Base-by-base conservation (phyloP, 1,140 invertebrate species). In the Phthorimaea operculella region DNA sequence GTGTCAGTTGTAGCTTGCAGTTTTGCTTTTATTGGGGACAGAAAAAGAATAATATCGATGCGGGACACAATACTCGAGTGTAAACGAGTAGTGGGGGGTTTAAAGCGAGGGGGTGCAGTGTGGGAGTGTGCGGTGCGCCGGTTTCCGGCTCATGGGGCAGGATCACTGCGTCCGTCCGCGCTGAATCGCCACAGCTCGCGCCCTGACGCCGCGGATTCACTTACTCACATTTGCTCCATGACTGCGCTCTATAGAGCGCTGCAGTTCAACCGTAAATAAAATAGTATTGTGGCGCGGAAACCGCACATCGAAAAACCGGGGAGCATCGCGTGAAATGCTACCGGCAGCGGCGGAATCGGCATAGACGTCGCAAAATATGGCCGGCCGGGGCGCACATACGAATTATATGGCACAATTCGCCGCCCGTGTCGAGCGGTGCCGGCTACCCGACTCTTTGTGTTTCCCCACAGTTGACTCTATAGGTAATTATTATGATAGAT, bases 351-450 rank as follows among this genome's bases (percentile, higher is more conserved):
- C 59, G 63, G 65, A 58, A 68, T 68, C 66, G 72, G 67, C 62
- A 69, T 73, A 79, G 70, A 75, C 72, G 70, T 70, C 66, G 69
- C 72, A 72, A 83, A 76, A 78, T 83, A 80, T 80, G 68, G 69
- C 57, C 59, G 60, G 72, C 66, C 67, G 62, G 21, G 68, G 67
- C 66, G 70, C 69, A 74, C 72, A 73, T 74, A 73, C 72, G 58
- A 73, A 72, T 75, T 76, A 74, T 76, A 74, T 74, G 66, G 61
- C 57, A 64, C 59, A 68, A 64, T 69, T 66, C 59, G 56, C 59
- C 56, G 54, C 59, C 63, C 61, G 74, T 78, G 71, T 68, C 75
- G 70, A 63, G 52, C 62, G 58, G 74, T 77, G 60, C 74, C 70
- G 67, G 52, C 60, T 61, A 59, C 55, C 55, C 39, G 16, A 17